phyloP scores from a whole-genome alignment of 2,113 vertebrate species.

The Lepus europaeus region DNA sequence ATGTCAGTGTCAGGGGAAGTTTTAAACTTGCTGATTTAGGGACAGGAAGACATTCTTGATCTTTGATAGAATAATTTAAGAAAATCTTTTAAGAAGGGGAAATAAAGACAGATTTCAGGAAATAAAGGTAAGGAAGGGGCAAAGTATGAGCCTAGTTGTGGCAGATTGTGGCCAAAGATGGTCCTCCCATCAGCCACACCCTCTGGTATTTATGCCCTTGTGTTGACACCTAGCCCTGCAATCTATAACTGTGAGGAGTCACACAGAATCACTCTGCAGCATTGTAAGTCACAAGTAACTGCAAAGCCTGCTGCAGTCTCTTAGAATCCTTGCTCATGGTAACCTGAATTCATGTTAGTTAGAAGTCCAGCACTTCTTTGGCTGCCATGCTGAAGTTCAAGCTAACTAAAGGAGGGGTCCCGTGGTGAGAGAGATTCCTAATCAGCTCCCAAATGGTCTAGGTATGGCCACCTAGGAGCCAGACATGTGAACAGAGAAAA shows the following conservation, averaged over 20 bases:
- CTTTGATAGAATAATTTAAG: constrained; percentile 37
- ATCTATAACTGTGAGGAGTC: not conserved
- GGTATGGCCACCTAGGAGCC: not conserved
- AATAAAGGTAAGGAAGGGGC: not conserved
- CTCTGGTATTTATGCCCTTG: not conserved
- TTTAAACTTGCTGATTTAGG: not conserved
- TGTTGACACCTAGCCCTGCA: not conserved
- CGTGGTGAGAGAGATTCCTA: not conserved
- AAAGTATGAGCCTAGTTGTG: not conserved
- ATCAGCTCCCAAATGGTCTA: not conserved
- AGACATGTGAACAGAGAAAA: not conserved
- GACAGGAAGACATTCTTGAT: not conserved
- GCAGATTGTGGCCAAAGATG: not conserved
- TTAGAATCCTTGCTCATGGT: not conserved
- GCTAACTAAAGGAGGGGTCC: not conserved
- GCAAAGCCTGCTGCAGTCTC: not conserved
- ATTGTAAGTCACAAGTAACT: not conserved
- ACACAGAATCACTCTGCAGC: not conserved
- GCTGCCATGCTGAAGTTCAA: not conserved
- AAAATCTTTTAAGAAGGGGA: not conserved
- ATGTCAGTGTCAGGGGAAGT: not conserved
- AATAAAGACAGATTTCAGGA: not conserved
- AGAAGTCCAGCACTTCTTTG: not conserved
- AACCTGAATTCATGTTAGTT: not conserved
- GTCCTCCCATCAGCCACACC: not conserved